phyloP scores from a whole-genome alignment of 2,113 vertebrate genomes.

The Helogale parvula region DNA sequence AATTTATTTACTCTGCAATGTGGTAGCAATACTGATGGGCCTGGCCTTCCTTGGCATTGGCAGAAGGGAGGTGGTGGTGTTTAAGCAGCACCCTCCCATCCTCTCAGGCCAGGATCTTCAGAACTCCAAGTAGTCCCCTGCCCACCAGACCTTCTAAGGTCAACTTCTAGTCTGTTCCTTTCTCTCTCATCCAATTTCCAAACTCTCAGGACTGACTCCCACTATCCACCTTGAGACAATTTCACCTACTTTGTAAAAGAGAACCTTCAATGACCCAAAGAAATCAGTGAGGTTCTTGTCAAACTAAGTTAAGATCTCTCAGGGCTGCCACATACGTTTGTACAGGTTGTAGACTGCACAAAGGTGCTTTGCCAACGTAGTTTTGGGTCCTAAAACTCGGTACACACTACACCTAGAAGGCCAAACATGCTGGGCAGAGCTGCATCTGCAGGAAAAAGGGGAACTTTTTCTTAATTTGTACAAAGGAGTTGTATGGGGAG shows the following conservation, averaged over 20 bases:
- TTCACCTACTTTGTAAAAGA: not conserved
- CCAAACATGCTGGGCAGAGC: not conserved
- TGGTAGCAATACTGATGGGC: not conserved
- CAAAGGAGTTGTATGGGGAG: not conserved
- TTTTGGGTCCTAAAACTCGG: not conserved
- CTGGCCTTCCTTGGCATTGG: not conserved
- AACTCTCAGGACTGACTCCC: not conserved
- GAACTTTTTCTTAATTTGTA: not conserved
- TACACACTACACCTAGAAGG: not conserved
- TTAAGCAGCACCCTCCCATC: not conserved
- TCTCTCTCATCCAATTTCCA: not conserved
- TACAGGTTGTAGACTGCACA: not conserved
- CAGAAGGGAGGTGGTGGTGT: not conserved
- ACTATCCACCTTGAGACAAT: not conserved
- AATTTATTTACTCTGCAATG: not conserved
- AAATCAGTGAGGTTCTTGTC: not conserved
- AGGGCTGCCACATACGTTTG: not conserved
- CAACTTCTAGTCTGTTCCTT: not conserved
- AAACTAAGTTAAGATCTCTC: not conserved
- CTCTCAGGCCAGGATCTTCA: not conserved
- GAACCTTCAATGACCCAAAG: not conserved
- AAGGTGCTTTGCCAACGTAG: not conserved
- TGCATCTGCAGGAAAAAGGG: not conserved
- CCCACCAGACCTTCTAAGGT: not conserved
- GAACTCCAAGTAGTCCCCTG: not conserved